Evolutionary conservation across 2,888 invertebrate species (phyloP).

Genomic region (Euspilapteryx auroguttella): DNA sequence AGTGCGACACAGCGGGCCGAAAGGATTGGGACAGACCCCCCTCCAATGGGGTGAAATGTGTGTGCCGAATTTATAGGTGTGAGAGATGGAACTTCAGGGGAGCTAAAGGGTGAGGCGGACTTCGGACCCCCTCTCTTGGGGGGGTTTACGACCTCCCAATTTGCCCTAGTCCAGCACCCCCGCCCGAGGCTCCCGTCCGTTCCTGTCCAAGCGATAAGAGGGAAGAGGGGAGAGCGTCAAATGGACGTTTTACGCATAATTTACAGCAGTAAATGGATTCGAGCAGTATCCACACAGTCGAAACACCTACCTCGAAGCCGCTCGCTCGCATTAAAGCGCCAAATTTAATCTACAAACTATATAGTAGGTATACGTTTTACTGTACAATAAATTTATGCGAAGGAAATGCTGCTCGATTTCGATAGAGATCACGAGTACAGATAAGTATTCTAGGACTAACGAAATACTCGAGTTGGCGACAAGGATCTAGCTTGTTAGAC

Average conservation of each 20-base stretch:
- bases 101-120: slow-evolving; percentile 61
- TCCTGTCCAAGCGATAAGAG: slow-evolving; percentile 61
- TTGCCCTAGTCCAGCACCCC: slow-evolving; percentile 59
- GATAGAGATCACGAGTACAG: too few relatives aligned
- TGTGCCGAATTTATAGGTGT: slow-evolving; percentile 62
- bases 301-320: slow-evolving; percentile 31
- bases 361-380: neutral
- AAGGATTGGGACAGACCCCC: slow-evolving; percentile 53
- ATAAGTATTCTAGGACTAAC: too few relatives aligned
- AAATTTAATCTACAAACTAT: neutral
- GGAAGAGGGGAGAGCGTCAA: slow-evolving; percentile 59
- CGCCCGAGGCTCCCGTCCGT: slow-evolving; percentile 48
- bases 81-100: slow-evolving; percentile 62
- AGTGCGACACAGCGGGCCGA: slow-evolving; percentile 55
- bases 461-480: too few relatives aligned
- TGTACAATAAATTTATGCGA: neutral
- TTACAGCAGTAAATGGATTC: slow-evolving; percentile 63
- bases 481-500: too few relatives aligned
- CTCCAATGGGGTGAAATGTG: slow-evolving; percentile 52
- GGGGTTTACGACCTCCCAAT: slow-evolving; percentile 40
- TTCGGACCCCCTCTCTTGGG: slow-evolving; percentile 52
- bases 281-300: slow-evolving; percentile 53
- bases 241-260: slow-evolving; percentile 65
- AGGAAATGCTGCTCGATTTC: too few relatives aligned
- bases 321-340: slow-evolving; percentile 16